These are phyloP conservation scores for Cynoglossus semilaevis DNA, from an alignment of 2,113 vertebrate genomes.

Conservation along the genomic window DNA sequence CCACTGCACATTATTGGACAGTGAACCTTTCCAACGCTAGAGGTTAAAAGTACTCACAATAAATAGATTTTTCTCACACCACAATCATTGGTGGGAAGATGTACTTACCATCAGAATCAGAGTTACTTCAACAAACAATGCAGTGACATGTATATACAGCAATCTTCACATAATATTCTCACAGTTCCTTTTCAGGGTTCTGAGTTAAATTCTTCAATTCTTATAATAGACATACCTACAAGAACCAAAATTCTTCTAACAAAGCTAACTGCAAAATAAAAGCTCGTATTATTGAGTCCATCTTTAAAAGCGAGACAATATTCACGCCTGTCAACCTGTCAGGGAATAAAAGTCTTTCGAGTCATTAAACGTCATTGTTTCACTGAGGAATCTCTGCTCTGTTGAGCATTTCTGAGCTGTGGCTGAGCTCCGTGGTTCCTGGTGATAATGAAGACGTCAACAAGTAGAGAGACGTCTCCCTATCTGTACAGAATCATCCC, in stretches of 20 bases:
- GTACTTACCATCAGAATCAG: too few relatives aligned
- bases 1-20: neutral
- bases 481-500: too few relatives aligned
- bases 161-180: too few relatives aligned
- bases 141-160: too few relatives aligned
- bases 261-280: constrained; percentile 32
- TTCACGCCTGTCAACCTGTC: constrained; percentile 28
- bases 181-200: too few relatives aligned
- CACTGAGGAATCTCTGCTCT: constrained; percentile 26
- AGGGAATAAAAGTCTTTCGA: constrained; percentile 39
- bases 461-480: neutral
- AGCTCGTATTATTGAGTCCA: constrained; percentile 20
- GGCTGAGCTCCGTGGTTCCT: constrained; percentile 8
- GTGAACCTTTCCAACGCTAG: too few relatives aligned
- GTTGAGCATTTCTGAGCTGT: constrained; percentile 24
- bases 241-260: neutral
- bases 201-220: neutral
- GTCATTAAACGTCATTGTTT: constrained; percentile 58
- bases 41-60: too few relatives aligned
- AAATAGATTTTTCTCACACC: too few relatives aligned
- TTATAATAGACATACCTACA: neutral
- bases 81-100: too few relatives aligned
- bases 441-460: constrained; percentile 12
- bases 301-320: constrained; percentile 11
- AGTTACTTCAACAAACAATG: too few relatives aligned